Evolutionary conservation across 2,113 vertebrate species (phyloP), one percentile per base, ranked within the genome.

Genomic region (Ammodytes dubius): DNA sequence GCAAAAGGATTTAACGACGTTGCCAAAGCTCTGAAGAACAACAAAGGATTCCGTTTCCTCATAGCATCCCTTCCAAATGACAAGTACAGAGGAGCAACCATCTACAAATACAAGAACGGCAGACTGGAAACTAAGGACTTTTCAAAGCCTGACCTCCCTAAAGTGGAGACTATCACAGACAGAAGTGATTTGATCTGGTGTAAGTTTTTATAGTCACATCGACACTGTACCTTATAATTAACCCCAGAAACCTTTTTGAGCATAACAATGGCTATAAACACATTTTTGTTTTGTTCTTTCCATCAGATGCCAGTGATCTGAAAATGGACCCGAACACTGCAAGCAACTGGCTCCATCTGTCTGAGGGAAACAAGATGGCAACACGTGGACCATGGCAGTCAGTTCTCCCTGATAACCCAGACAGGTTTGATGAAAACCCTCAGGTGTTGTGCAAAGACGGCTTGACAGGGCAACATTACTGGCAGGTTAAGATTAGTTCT

Each of bases 361-460:
- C 56, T 58, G 56, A 58, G 56, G 56, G 56, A 58, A 13, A 39
- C 35, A 58, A 58, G 4, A 58, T 13, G 56, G 56, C 12, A 37
- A 58, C 27, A 37, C 0, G 0, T 56, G 19, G 54, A 27, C 5
- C 2, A 37, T 2, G 0, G 54, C n/a, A 35, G 10, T 11, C 9
- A 7, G 12, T 37, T 37, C 27, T 27, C 27, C 56, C 35, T 37
- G 11, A 14, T 58, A 10, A 4, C 11, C 0, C 56, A 58, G 56
- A 61, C 0, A 61, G 39, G 40, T 43, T 42, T 5, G 7, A n/a
- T 17, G 6, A 0, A 4, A 0, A 9, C 0, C 0, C 14, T 42
- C 59, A 42, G 8, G 59, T 42, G 4, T 5, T 42, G 8, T 43
- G 15, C 39, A 2, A 0, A n/a, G 15, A 42, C 4, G 0, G 4